Evolutionary conservation across 92 coral and sea anemone species (phyloP).

Genomic region (Zoanthus sansibaricus): DNA sequence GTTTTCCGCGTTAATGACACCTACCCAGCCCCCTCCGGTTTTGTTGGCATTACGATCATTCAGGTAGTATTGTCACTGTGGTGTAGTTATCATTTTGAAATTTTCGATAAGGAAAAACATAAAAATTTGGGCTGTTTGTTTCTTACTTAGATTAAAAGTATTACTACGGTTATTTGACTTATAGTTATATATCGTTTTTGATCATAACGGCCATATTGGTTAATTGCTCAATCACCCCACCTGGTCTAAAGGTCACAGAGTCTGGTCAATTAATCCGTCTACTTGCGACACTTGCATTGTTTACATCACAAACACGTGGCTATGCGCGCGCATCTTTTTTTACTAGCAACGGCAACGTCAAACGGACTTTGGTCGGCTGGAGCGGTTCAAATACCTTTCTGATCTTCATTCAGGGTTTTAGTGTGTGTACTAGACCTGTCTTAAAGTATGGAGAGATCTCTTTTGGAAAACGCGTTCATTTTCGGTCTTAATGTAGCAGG

Average conservation of each 20-base stretch:
- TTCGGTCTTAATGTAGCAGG: constrained; percentile 92
- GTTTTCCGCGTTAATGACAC: too few species aligned
- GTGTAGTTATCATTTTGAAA: too few species aligned
- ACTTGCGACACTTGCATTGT: not conserved
- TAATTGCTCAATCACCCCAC: not conserved
- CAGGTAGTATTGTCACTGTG: too few species aligned
- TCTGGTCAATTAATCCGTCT: not conserved
- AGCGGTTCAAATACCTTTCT: constrained; percentile 28
- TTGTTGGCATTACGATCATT: too few species aligned
- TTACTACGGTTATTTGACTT: too few species aligned
- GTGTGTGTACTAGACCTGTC: constrained; percentile 1
- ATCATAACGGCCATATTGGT: too few species aligned
- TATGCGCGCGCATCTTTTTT: constrained; percentile 25
- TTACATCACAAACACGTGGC: constrained; percentile 42
- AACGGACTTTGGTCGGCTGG: constrained; percentile 38
- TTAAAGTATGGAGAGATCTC: constrained; percentile 80
- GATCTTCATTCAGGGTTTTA: not conserved
- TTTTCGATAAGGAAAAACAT: too few species aligned
- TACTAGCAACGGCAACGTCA: not conserved
- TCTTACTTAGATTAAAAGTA: too few species aligned
- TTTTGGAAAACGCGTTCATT: constrained; percentile 88
- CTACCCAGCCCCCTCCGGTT: too few species aligned
- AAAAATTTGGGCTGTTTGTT: too few species aligned
- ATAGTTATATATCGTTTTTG: too few species aligned
- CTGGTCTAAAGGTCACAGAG: not conserved